Evolutionary conservation across 2,888 invertebrate genomes (phyloP).

Genomic region (Galerucella pusilla): DNA sequence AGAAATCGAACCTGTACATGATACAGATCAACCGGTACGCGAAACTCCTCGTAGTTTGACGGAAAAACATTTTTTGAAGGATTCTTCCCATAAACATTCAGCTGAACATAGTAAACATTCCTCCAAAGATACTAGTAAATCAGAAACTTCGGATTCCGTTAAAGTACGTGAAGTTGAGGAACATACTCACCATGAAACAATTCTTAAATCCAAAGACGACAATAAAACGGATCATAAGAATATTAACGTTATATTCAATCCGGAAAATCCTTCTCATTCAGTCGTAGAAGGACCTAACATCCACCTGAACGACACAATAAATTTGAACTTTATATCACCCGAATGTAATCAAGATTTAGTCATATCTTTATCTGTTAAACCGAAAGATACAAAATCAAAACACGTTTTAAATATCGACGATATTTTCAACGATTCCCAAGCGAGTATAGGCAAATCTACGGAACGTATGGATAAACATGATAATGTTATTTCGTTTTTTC

Average conservation of each 20-base stretch:
- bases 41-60: background rate
- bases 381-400: slow-evolving; percentile 22
- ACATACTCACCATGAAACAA: too few species aligned
- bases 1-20: background rate
- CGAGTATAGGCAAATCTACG: slow-evolving; percentile 6
- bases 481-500: slow-evolving; percentile 44
- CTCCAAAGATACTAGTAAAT: background rate
- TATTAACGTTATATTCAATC: slow-evolving; percentile 41
- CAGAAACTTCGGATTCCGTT: too few species aligned
- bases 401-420: slow-evolving; percentile 43
- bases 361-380: slow-evolving; percentile 47
- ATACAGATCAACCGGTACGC: background rate
- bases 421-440: slow-evolving; percentile 46
- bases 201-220: background rate
- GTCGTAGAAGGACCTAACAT: slow-evolving; percentile 41
- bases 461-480: slow-evolving; percentile 24
- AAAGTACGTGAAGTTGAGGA: too few species aligned
- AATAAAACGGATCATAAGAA: slow-evolving; percentile 4
- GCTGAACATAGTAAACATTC: background rate
- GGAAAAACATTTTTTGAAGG: background rate
- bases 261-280: slow-evolving; percentile 37
- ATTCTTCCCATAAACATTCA: background rate
- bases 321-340: slow-evolving; percentile 46
- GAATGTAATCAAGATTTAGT: slow-evolving; percentile 48
- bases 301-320: slow-evolving; percentile 46